Base-by-base conservation (phyloP, 2,113 vertebrate species). In the Petrocephalus microphthalmus region DNA sequence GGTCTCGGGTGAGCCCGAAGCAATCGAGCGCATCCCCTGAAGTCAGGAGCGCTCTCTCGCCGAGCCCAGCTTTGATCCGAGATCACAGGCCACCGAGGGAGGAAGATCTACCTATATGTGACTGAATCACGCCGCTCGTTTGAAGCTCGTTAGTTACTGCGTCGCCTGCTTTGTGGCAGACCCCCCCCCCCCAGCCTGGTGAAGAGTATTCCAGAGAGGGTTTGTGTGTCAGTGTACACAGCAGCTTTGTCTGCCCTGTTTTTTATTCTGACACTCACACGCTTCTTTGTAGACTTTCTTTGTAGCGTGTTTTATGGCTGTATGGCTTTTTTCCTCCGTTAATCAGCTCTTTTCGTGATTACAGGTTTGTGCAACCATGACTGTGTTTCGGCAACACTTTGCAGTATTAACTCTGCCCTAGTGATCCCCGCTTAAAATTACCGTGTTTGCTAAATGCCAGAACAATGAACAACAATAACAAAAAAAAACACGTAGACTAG, bases 331-430 rank as follows among this genome's bases (percentile, higher is more conserved):
- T 52, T 13, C 49, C 20, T 87, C 25, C 47, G 20, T 17, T 49
- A 74, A 45, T 33, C 60, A 33, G 64, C 60, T 67, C n/a, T 25
- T 71, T 74, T 74, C 29, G 22, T 52, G 86, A 51, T 49, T 60
- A 60, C 60, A 19, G 3, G 49, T 87, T 67, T 5, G 45, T 87
- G 60, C 45, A 74, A 37, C 22, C 42, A 45, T 37, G 8, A 47
- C 52, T 20, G 53, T 42, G 22, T 64, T 56, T 82, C 37, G n/a
- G 49, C 56, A n/a, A 42, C 15, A 82, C 22, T 84, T 2, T 7
- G 47, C 83, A n/a, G 81, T 57, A 81, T 88, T 85, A 3, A 42
- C 81, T 29, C 56, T 45, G 22, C 71, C 37, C 89, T 87, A 84
- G 5, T 85, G 53, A 90, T 71, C 88, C 84, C 86, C 52, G 29